A percentile compares a stretch with the other conserved stretches of the same genome.
phyloP scores from a whole-genome alignment of 2,888 invertebrate species.

The Hypomecis atomaria region DNA sequence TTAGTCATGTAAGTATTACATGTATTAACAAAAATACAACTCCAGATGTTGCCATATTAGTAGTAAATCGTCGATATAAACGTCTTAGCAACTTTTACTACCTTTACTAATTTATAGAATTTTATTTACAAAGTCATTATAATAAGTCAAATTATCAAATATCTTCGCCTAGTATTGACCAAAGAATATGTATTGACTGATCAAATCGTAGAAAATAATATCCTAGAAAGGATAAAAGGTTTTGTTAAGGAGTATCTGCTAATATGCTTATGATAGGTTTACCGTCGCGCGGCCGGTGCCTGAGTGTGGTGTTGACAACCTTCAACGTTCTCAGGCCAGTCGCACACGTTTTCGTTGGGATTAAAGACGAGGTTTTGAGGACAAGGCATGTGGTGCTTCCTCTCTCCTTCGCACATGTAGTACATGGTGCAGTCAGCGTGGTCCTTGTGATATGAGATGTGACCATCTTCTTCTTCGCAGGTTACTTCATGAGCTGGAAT shows the following conservation, averaged over 20 bases:
- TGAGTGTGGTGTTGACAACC: constrained; percentile 87
- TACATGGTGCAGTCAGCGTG: constrained; percentile 96
- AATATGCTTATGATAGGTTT: constrained; percentile 43
- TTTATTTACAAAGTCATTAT: constrained; percentile 26
- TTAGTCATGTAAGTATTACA: constrained; percentile 2
- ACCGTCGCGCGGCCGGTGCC: constrained; percentile 78
- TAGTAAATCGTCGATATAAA: constrained; percentile 18
- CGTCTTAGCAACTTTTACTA: constrained; percentile 5
- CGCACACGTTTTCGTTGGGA: constrained; percentile 96
- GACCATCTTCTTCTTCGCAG: constrained; percentile 97
- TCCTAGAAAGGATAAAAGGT: constrained; percentile 3
- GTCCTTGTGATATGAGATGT: constrained; percentile 96
- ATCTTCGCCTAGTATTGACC: constrained; percentile 6
- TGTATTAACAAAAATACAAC: constrained; percentile 8
- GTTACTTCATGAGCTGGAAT: constrained; percentile 92
- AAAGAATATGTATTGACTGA: not conserved
- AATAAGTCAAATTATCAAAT: constrained; percentile 1
- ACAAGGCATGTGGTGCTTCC: constrained; percentile 98
- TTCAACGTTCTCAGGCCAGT: constrained; percentile 98
- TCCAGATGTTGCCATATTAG: constrained; percentile 1
- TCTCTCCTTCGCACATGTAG: constrained; percentile 98
- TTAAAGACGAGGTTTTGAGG: constrained; percentile 97
- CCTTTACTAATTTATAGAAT: constrained; percentile 9
- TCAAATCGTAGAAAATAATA: constrained; percentile 3
- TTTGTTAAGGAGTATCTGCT: constrained; percentile 12